Conservation (phyloP, 2,113 vertebrate genomes). For the Ophiodon elongatus region DNA sequence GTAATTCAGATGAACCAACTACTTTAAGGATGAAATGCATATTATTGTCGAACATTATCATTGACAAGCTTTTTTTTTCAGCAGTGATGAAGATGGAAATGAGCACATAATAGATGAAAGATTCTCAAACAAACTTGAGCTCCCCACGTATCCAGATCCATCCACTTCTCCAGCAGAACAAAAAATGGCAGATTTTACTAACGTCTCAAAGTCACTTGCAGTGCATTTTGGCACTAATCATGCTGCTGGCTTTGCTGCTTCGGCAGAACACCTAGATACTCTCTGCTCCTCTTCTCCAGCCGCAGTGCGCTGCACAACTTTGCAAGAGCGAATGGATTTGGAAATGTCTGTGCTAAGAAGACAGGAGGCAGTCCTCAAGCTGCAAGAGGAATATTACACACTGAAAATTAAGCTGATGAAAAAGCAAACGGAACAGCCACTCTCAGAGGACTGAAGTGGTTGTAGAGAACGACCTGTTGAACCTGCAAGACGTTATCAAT, state of each 20-base stretch:
- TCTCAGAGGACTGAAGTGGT: conserved; percentile 33
- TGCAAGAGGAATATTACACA: conserved; percentile 76
- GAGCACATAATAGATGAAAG: conserved; percentile 8
- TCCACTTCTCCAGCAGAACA: conserved; percentile 29
- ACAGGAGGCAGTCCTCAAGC: conserved; percentile 70
- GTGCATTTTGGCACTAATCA: conserved; percentile 18
- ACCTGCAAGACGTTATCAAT: neutral
- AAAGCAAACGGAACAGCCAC: conserved; percentile 49
- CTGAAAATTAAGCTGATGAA: conserved; percentile 71
- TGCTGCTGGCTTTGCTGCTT: conserved; percentile 1
- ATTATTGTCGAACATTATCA: neutral
- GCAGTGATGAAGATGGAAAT: conserved; percentile 45
- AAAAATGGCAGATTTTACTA: conserved; percentile 17
- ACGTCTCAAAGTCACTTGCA: conserved; percentile 7
- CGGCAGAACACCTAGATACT: conserved; percentile 23
- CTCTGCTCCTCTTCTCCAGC: conserved; percentile 21
- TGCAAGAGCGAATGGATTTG: conserved; percentile 66
- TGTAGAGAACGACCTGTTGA: neutral
- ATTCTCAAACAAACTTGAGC: conserved; percentile 17
- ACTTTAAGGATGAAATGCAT: neutral
- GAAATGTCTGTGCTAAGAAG: conserved; percentile 72
- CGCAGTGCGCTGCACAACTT: conserved; percentile 14
- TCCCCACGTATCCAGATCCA: conserved; percentile 15
- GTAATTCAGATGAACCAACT: neutral
- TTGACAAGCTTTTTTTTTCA: conserved; percentile 18